Percentiles rank a stretch among this genome's conserved stretches.
Conservation (phyloP, 2,888 invertebrate species). For the Crocallis elinguaria region DNA sequence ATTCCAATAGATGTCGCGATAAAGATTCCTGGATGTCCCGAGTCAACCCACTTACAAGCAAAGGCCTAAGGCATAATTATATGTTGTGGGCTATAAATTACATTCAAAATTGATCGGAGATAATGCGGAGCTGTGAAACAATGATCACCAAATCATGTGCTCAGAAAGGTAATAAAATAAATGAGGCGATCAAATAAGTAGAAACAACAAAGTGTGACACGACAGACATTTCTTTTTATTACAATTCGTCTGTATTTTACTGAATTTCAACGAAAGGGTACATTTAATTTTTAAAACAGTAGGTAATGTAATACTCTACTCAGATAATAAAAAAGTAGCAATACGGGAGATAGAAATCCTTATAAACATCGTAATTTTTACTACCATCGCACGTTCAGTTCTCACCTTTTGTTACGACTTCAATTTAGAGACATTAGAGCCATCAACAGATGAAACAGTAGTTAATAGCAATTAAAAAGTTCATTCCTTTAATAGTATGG, state of each 20-base stretch:
- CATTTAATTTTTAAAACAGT: no score
- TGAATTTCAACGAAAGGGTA: no score
- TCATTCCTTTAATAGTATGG: not conserved
- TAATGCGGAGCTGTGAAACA: slow-evolving; percentile 40
- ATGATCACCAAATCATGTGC: slow-evolving; percentile 46
- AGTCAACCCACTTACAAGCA: slow-evolving; percentile 34
- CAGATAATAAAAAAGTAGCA: not conserved
- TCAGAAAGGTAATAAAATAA: slow-evolving; percentile 31
- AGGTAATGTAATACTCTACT: not conserved
- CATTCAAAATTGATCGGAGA: slow-evolving; percentile 36
- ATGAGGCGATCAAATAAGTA: not conserved
- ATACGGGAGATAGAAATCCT: not conserved
- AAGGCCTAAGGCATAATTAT: slow-evolving; percentile 46
- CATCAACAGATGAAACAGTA: not conserved
- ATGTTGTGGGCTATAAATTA: slow-evolving; percentile 31
- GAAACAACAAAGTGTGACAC: no score
- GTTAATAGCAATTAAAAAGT: not conserved
- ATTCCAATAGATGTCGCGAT: slow-evolving; percentile 49
- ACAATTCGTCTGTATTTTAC: no score
- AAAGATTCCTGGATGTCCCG: slow-evolving; percentile 47
- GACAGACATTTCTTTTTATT: no score
- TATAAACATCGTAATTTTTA: slow-evolving; percentile 8
- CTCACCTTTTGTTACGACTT: not conserved
- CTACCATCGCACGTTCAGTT: not conserved
- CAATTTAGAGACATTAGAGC: not conserved